phyloP scores from a whole-genome alignment of 2,888 invertebrate genomes.

The Elmis aenea region DNA sequence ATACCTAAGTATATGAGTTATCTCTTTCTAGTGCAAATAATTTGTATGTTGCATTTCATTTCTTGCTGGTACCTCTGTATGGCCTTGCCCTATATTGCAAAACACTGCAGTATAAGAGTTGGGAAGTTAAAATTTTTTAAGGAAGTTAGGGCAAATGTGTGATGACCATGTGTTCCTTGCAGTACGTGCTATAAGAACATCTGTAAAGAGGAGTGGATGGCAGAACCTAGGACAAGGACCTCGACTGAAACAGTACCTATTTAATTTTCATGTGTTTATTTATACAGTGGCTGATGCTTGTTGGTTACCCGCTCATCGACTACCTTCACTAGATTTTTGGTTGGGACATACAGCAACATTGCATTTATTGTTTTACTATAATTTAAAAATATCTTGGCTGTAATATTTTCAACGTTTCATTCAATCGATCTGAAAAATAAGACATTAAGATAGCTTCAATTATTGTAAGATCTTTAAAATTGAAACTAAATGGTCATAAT shows the following conservation, averaged over 20 bases:
- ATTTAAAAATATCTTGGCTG: too few relatives aligned
- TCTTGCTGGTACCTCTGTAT: slow-evolving; percentile 36
- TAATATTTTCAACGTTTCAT: too few relatives aligned
- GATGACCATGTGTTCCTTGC: slow-evolving; percentile 47
- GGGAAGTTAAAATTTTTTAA: slow-evolving; percentile 8
- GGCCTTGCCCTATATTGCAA: slow-evolving; percentile 47
- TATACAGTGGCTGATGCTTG: slow-evolving; percentile 51
- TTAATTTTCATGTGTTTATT: slow-evolving; percentile 49
- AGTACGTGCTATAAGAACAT: slow-evolving; percentile 42
- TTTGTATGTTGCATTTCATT: slow-evolving; percentile 41
- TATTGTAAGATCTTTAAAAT: too few relatives aligned
- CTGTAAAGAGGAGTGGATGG: slow-evolving; percentile 37
- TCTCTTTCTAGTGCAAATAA: slow-evolving; percentile 42
- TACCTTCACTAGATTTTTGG: slow-evolving; percentile 50
- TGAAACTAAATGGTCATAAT: too few relatives aligned
- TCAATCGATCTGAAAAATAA: too few relatives aligned
- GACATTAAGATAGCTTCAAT: too few relatives aligned
- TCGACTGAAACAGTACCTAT: slow-evolving; percentile 49
- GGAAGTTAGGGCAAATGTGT: slow-evolving; percentile 39
- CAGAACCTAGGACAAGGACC: slow-evolving; percentile 32
- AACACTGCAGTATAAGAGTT: slow-evolving; percentile 35
- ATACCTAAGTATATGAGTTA: slow-evolving; percentile 41
- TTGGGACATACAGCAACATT: slow-evolving; percentile 43
- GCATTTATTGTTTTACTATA: too few relatives aligned
- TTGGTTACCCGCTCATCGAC: slow-evolving; percentile 50